A percentile compares a stretch with the other conserved stretches of the same genome.
phyloP scores from a whole-genome alignment of 2,797 vertebrate species.

The Vireo griseus region DNA sequence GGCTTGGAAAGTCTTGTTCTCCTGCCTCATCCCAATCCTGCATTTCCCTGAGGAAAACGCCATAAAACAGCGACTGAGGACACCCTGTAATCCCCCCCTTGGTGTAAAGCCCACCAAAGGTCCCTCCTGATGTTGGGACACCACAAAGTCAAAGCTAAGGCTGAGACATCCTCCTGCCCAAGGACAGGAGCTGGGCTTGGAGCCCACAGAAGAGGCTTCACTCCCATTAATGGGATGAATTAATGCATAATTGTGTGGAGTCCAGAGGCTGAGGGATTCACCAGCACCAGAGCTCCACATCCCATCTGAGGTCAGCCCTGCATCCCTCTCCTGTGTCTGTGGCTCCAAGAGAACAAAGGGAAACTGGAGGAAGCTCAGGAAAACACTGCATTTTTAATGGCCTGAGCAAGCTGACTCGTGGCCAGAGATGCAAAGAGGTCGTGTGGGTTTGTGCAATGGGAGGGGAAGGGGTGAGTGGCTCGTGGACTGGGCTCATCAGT shows the following conservation, averaged over 20 bases:
- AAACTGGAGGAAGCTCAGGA: not conserved
- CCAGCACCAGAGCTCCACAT: not conserved
- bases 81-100: not conserved
- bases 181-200: not conserved
- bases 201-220: not conserved
- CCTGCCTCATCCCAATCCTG: not conserved
- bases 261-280: not conserved
- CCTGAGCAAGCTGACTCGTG: not conserved
- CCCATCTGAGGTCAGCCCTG: not conserved
- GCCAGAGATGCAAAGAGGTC: not conserved
- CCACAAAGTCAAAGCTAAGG: not conserved
- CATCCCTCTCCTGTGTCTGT: fast-evolving
- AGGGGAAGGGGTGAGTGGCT: not conserved
- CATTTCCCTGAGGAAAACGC: not conserved
- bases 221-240: not conserved
- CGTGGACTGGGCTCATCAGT: fast-evolving
- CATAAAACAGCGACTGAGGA: not conserved
- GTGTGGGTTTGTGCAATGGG: not conserved
- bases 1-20: not conserved
- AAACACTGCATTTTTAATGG: not conserved
- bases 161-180: not conserved
- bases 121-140: not conserved
- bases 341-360: not conserved
- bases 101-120: not conserved
- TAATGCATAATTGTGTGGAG: fast-evolving